Conservation (phyloP, 2,113 vertebrate genomes). For the Apus apus region DNA sequence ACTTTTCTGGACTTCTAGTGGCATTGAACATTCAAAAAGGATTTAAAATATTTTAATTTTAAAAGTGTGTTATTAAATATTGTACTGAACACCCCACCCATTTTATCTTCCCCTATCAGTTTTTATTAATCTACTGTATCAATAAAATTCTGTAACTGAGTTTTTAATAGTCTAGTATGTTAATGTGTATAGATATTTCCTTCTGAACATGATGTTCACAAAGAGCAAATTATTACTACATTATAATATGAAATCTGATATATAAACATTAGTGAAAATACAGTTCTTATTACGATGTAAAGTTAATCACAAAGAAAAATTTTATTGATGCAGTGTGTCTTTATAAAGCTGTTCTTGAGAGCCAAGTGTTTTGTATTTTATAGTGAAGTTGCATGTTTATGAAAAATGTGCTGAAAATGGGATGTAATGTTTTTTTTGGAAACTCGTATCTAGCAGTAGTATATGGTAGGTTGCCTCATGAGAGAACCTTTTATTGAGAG, state of each 20-base stretch:
- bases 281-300: slow-evolving; percentile 79
- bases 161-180: slow-evolving; percentile 84
- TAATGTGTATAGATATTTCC: slow-evolving; percentile 82
- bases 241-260: slow-evolving; percentile 79
- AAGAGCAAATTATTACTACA: slow-evolving; percentile 79
- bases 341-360: slow-evolving; percentile 83
- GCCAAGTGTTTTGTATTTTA: slow-evolving; percentile 85
- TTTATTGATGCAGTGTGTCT: slow-evolving; percentile 86
- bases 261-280: slow-evolving; percentile 78
- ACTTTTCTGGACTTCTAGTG: slow-evolving; percentile 77
- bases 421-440: slow-evolving; percentile 81
- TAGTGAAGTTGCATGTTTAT: slow-evolving; percentile 84
- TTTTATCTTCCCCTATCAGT: slow-evolving; percentile 83
- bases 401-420: slow-evolving; percentile 79
- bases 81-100: slow-evolving; percentile 82
- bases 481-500: slow-evolving; percentile 78
- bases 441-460: slow-evolving; percentile 79
- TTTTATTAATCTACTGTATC: slow-evolving; percentile 91
- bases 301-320: slow-evolving; percentile 81
- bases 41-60: slow-evolving; percentile 88
- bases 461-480: slow-evolving; percentile 75
- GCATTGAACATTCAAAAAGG: slow-evolving; percentile 79
- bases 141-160: slow-evolving; percentile 95
- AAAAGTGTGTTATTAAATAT: slow-evolving; percentile 86
- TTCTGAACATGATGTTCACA: slow-evolving; percentile 78